A percentile compares a stretch with the other conserved stretches of the same genome.
Evolutionary conservation across 2,797 vertebrate species (phyloP).

Genomic region (Australoheros facetus): DNA sequence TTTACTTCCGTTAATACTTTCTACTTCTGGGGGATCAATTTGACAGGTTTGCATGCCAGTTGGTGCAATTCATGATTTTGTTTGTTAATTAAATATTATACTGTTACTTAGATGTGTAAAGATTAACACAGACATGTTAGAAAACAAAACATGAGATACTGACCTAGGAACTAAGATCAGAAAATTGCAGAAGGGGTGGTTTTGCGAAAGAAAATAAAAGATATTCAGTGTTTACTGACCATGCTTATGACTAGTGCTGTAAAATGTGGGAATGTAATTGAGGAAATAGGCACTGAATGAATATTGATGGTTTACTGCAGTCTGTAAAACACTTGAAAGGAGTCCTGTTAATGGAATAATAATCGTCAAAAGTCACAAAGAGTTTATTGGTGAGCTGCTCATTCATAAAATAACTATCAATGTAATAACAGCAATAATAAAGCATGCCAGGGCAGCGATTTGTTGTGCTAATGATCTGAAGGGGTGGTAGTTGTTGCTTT

Average conservation of each 20-base stretch:
- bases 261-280: background rate
- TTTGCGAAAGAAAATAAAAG: accelerated
- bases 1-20: too few species aligned
- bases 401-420: background rate
- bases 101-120: too few species aligned
- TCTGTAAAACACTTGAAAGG: background rate
- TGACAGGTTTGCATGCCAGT: too few species aligned
- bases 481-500: background rate
- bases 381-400: background rate
- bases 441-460: background rate
- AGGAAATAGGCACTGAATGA: background rate
- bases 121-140: accelerated
- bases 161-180: background rate
- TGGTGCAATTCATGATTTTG: too few species aligned
- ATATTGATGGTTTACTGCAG: background rate
- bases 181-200: background rate
- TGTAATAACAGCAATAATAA: background rate
- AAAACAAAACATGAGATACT: background rate
- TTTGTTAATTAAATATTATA: too few species aligned
- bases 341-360: background rate
- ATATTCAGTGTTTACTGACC: background rate
- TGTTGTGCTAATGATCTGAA: background rate
- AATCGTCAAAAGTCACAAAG: background rate
- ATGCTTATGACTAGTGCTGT: background rate
- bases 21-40: too few species aligned